phyloP scores from a whole-genome alignment of 2,888 invertebrate genomes.

The Oscheius sp. region DNA sequence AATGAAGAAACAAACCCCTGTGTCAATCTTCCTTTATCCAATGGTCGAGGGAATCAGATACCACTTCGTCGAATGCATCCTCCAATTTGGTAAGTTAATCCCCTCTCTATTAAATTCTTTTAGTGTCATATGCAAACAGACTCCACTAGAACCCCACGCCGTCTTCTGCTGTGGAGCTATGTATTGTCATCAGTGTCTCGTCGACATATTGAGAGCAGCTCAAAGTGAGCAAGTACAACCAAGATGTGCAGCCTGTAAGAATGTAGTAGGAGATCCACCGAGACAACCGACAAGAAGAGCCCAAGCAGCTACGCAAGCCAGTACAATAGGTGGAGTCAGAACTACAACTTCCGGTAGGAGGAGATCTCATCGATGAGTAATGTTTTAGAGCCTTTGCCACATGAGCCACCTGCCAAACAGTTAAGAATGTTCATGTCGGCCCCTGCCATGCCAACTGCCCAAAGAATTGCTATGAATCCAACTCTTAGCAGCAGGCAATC shows the following conservation, averaged over 20 bases:
- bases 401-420: not conserved
- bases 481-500: no score
- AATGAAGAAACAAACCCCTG: no score
- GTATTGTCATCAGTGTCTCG: conserved; percentile 9
- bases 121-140: not conserved
- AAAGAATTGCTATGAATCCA: no score
- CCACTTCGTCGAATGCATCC: no score
- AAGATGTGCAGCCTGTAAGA: not conserved
- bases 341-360: not conserved
- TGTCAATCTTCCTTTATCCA: no score
- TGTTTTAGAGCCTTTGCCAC: not conserved
- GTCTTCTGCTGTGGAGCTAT: conserved; percentile 6
- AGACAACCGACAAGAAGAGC: not conserved
- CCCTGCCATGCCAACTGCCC: no score
- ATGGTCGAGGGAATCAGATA: no score
- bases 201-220: not conserved
- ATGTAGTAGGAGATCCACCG: conserved; percentile 15
- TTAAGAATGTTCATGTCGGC: not conserved
- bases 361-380: no score
- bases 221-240: not conserved
- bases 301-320: not conserved
- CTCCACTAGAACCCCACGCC: conserved; percentile 3
- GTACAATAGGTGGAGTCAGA: not conserved
- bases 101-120: not conserved
- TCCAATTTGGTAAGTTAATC: no score